Evolutionary conservation across 2,113 vertebrate genomes (phyloP), one percentile per base, ranked within the genome.

Genomic region (Rhadina sibilatrix): DNA sequence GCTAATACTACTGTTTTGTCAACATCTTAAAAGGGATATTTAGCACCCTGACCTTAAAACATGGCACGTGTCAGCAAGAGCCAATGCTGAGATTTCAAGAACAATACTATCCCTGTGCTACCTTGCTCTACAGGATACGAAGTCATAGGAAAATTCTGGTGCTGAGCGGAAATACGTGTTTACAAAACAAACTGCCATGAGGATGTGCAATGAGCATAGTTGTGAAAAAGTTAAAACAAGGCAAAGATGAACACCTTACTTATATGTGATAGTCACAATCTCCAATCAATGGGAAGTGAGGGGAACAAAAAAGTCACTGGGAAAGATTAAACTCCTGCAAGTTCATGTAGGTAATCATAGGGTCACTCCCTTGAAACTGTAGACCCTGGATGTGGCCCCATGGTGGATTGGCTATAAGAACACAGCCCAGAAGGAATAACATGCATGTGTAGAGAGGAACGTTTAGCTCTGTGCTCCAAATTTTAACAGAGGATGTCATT

Each of bases 21-120:
- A 92, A n/a, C 56, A 75, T 92, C 64, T 74, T 96, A 42, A 75
- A 89, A 79, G 23, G 77, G 37, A 8, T 83, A 76, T 79, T 94
- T 95, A 90, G n/a, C 56, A 87, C 35, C 21, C 24, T 91, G 74
- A 76, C 53, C 65, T 94, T 76, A 49, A 89, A 86, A 66, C 20
- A 56, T 0, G 2, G 6, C 52, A 59, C 0, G 19, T 81, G 95
- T 90, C 57, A 78, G 33, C 56, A 83, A 40, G 12, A 86, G 47
- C 40, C 38, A 57, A 8, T 75, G 75, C 44, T 71, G 75, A 89
- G 40, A 68, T 81, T 87, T 81, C n/a, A 54, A 37, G 31, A 85
- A 61, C n/a, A 90, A 57, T 68, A n/a, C 9, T 44, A 15, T 37
- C 31, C 27, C 11, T 81, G 52, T 88, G 35, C 14, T 71, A 42